These are phyloP conservation scores for Ectemnius cavifrons DNA, from an alignment of 2,888 invertebrate species.

Conservation along the genomic window DNA sequence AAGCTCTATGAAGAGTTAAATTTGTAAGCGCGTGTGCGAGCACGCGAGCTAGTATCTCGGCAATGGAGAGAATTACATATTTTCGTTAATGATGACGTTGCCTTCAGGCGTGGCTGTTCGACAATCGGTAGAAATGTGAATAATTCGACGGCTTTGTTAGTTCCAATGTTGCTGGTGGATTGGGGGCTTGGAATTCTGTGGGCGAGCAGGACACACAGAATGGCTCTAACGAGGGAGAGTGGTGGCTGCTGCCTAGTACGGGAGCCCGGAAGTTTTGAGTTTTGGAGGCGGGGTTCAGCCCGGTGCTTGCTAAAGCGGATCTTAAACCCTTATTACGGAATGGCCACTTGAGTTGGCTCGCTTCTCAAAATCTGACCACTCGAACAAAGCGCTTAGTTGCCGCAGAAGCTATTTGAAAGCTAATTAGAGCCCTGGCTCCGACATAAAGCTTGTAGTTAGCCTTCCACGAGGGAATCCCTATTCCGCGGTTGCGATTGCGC, in stretches of 20 bases:
- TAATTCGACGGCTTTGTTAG: constrained; percentile 1
- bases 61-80: no score
- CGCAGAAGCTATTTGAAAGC: constrained; percentile 1
- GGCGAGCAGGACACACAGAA: constrained; percentile 15
- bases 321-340: constrained; percentile 58
- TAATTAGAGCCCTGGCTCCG: constrained; percentile 17
- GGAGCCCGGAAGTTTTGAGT: constrained; percentile 32
- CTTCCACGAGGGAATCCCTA: constrained; percentile 15
- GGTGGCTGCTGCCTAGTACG: constrained; percentile 47
- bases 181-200: no score
- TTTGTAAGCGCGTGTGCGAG: no score
- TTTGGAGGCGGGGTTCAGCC: constrained; percentile 30
- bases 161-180: no score
- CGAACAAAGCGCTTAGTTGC: constrained; percentile 49
- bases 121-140: neutral
- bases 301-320: constrained; percentile 43
- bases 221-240: constrained; percentile 51
- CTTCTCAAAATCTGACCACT: constrained; percentile 56
- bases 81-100: no score
- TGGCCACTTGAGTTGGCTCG: constrained; percentile 43
- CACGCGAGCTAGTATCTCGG: no score
- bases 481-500: constrained; percentile 5
- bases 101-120: no score
- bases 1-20: no score
- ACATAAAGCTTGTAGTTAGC: constrained; percentile 17